Percentiles rank a stretch among this genome's conserved stretches.
These are phyloP conservation scores for Zapus hudsonius DNA, from an alignment of 2,113 vertebrate genomes.

Conservation along the genomic window DNA sequence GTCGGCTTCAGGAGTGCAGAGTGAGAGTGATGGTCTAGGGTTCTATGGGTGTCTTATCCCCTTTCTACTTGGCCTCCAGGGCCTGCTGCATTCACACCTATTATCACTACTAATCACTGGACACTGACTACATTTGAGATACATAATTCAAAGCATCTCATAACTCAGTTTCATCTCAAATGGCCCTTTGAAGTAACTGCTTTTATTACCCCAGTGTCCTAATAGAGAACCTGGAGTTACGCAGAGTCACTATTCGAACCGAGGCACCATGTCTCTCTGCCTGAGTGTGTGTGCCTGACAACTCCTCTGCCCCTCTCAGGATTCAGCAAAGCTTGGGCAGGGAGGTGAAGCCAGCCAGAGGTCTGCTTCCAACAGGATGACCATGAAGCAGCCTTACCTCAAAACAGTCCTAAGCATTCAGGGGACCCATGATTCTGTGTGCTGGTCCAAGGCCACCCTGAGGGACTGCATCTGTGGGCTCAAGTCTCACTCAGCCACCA, in stretches of 20 bases:
- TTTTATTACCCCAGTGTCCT: neutral
- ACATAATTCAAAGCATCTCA: neutral
- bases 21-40: neutral
- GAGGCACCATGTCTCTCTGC: neutral
- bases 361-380: neutral
- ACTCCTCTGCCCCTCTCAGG: neutral
- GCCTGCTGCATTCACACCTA: neutral
- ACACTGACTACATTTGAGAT: neutral
- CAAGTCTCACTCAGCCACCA: neutral
- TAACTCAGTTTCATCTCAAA: neutral
- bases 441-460: neutral
- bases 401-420: neutral
- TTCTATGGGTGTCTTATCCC: fast-evolving
- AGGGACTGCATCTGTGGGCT: neutral
- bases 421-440: neutral
- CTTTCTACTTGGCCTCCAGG: neutral
- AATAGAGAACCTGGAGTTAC: neutral
- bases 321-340: neutral
- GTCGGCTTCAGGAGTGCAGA: neutral
- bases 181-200: neutral
- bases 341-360: neutral
- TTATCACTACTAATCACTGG: neutral
- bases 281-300: neutral
- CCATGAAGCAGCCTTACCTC: neutral
- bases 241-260: neutral